A percentile compares a stretch with the other conserved stretches of the same genome.
Conservation (phyloP, 1,140 invertebrate genomes). For the Cryptotermes secundus region DNA sequence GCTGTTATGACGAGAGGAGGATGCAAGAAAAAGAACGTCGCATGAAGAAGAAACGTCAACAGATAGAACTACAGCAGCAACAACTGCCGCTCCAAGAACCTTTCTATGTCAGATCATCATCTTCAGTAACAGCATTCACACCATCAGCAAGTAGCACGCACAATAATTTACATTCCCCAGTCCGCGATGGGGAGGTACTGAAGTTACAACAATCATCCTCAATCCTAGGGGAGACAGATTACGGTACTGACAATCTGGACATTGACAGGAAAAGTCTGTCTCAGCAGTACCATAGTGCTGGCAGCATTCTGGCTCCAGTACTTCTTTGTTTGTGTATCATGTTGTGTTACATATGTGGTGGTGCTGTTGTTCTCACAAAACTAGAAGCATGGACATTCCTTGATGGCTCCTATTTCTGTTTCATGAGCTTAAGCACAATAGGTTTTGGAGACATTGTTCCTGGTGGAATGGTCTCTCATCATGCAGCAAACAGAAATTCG, state of each 20-base stretch:
- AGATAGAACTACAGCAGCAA: constrained; percentile 65
- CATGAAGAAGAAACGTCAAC: constrained; percentile 73
- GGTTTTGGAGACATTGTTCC: constrained; percentile 89
- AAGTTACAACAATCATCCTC: constrained; percentile 57
- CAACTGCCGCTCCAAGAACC: constrained; percentile 68
- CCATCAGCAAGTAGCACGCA: constrained; percentile 51
- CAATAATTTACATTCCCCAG: constrained; percentile 58
- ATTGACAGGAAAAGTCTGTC: constrained; percentile 32
- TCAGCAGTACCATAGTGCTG: constrained; percentile 37
- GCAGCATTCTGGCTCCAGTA: constrained; percentile 74
- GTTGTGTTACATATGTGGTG: constrained; percentile 81
- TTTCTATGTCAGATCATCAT: constrained; percentile 64
- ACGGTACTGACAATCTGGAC: constrained; percentile 28
- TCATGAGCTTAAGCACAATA: constrained; percentile 90
- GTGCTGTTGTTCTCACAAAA: constrained; percentile 83
- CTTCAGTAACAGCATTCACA: constrained; percentile 51
- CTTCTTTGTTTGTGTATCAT: constrained; percentile 75
- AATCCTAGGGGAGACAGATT: constrained; percentile 34
- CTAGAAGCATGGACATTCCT: constrained; percentile 82
- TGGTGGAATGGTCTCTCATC: constrained; percentile 58
- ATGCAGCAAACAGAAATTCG: constrained; percentile 33
- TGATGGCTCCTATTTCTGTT: constrained; percentile 93
- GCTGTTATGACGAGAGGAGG: constrained; percentile 71
- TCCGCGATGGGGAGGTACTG: constrained; percentile 55
- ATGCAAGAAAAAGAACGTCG: constrained; percentile 67